phyloP scores from a whole-genome alignment of 2,797 vertebrate species.

The Alosa sapidissima region DNA sequence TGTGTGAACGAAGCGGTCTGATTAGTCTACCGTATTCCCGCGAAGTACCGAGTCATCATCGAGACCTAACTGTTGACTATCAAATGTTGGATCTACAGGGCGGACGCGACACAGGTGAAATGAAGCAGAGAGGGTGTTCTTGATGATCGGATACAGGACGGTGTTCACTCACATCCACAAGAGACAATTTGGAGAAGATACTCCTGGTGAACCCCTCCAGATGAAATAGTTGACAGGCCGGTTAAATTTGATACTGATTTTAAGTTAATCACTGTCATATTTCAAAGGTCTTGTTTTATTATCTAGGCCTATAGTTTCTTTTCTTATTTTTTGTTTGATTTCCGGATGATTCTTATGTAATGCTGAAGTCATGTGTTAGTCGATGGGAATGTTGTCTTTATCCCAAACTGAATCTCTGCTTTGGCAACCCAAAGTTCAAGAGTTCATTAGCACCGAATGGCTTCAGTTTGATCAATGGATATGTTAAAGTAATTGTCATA shows the following conservation, averaged over 20 bases:
- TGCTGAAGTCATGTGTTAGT: background rate
- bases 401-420: background rate
- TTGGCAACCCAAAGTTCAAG: background rate
- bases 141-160: conserved; percentile 44
- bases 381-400: background rate
- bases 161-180: conserved; percentile 33
- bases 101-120: conserved; percentile 46
- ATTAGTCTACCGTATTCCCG: conserved; percentile 37
- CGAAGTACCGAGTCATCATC: conserved; percentile 41
- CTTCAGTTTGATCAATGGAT: background rate
- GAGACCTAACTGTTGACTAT: conserved; percentile 47
- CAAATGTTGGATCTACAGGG: conserved; percentile 31
- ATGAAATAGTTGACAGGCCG: background rate
- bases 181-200: conserved; percentile 18
- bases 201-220: background rate
- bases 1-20: conserved; percentile 27
- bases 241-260: background rate
- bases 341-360: background rate
- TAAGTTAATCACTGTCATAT: background rate
- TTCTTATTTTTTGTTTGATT: background rate
- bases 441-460: background rate
- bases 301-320: background rate
- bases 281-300: background rate
- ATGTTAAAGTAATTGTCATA: background rate
- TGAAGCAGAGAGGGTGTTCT: conserved; percentile 43